Evolutionary conservation across 2,888 invertebrate species (phyloP).

Genomic region (Cacoxenus indagator): DNA sequence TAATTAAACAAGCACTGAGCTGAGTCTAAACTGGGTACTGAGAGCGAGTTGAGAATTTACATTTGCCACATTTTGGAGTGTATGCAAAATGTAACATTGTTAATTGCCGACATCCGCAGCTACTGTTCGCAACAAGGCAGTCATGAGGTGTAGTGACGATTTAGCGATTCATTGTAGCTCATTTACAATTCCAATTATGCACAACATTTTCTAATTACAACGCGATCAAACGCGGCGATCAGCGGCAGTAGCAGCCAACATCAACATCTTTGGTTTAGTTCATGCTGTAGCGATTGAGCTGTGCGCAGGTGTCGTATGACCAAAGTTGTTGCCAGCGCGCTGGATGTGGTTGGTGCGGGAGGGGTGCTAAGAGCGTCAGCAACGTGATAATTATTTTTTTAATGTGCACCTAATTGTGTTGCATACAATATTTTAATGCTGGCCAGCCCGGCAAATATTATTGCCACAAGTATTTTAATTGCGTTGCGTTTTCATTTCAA

Average conservation of each 20-base stretch:
- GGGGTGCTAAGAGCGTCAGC: neutral
- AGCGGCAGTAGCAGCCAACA: slow-evolving; percentile 5
- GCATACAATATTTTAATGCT: slow-evolving; percentile 34
- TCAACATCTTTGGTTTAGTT: neutral
- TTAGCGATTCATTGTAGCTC: slow-evolving; percentile 42
- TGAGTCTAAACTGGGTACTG: neutral
- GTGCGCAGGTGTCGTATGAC: slow-evolving; percentile 34
- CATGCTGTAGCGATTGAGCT: slow-evolving; percentile 13
- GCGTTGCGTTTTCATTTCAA: slow-evolving; percentile 49
- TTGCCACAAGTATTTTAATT: slow-evolving; percentile 62
- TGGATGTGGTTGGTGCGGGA: neutral
- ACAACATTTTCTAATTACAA: slow-evolving; percentile 64
- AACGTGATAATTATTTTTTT: slow-evolving; percentile 65
- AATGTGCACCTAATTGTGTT: slow-evolving; percentile 68
- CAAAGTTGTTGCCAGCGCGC: neutral
- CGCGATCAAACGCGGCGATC: slow-evolving; percentile 53
- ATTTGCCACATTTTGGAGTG: slow-evolving; percentile 44
- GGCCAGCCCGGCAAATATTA: slow-evolving; percentile 20
- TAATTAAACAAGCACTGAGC: slow-evolving; percentile 16
- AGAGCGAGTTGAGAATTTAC: slow-evolving; percentile 41
- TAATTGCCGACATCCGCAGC: slow-evolving; percentile 57
- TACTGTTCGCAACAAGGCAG: slow-evolving; percentile 16
- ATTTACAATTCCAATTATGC: slow-evolving; percentile 66
- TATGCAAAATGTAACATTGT: slow-evolving; percentile 26
- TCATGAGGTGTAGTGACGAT: slow-evolving; percentile 27